Base-by-base conservation (phyloP, 1,140 invertebrate genomes). In the Adelges cooleyi region DNA sequence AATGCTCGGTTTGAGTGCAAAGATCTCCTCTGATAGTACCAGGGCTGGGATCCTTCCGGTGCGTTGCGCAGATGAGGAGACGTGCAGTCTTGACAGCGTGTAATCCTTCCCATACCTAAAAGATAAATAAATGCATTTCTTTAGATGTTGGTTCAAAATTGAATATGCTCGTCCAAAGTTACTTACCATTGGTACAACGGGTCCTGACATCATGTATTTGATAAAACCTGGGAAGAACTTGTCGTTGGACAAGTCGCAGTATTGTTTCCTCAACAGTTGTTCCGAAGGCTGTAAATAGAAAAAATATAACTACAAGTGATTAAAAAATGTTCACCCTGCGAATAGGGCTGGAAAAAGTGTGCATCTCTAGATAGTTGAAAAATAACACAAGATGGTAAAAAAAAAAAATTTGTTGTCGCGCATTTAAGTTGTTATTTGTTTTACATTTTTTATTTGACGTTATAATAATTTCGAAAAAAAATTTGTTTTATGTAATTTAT, bases 161-260 rank as follows among this genome's bases (percentile, higher is more conserved):
- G n/a, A 29, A n/a, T n/a, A n/a, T n/a, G n/a, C n/a, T n/a, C 15
- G 65, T 18, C n/a, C 17, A n/a, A 11, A 65, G 15, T n/a, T 13
- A 65, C 27, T 75, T 73, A 85, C 94, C 95, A 98, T 98, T 46
- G 95, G 90, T 65, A 98, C 91, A 69, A 98, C 90, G 68, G 96
- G 95, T 68, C 96, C 96, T 69, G 92, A 93, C 71, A 83, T 82
- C 95, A 99, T 99, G 80, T 98, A 99, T 71, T 92, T 89, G 15
- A 99, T 83, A 51, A 99, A 81, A 73, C 90, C 88, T 59, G 86
- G 81, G 81, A 98, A 99, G 80, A 99, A 99, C 49, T 92, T 89
- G 69, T 85, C 87, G 22, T 77, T 75, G 22, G 87, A 77, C 25
- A 98, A 80, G 74, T 99, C 96, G 67, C 86, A 83, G 77, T 99